Evolutionary conservation across 1,140 invertebrate species (phyloP).

Genomic region (Penaeus vannamei): DNA sequence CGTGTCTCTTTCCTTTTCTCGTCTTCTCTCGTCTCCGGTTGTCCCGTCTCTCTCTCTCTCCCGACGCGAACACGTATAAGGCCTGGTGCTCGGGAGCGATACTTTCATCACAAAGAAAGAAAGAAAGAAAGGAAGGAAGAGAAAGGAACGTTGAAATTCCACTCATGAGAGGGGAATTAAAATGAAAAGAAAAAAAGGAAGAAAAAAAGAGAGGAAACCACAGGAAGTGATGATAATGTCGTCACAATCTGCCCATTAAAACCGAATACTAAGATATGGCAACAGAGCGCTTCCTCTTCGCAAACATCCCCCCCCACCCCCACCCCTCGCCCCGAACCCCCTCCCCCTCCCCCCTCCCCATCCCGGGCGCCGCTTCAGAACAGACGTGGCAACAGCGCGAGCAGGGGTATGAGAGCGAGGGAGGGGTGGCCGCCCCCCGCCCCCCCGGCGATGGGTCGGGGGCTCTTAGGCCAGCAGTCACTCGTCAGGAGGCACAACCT

Average conservation of each 20-base stretch:
- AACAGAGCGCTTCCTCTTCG: constrained; percentile 18
- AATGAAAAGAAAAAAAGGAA: not conserved
- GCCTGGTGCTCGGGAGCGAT: not conserved
- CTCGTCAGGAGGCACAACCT: constrained; percentile 44
- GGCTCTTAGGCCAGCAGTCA: constrained; percentile 47
- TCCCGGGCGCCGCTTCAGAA: constrained; percentile 33
- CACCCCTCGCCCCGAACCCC: too few relatives aligned
- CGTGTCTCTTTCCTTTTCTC: constrained; percentile 9
- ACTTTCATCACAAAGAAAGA: constrained; percentile 8
- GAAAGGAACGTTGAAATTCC: too few relatives aligned
- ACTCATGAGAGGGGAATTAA: not conserved
- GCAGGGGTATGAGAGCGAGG: constrained; percentile 30
- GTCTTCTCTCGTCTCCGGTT: not conserved
- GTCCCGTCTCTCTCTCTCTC: not conserved
- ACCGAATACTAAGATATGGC: constrained; percentile 39
- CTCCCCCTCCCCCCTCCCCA: too few relatives aligned
- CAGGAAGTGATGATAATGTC: not conserved
- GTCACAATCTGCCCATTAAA: not conserved
- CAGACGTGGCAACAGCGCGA: constrained; percentile 42
- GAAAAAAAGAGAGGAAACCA: not conserved
- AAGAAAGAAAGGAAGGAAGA: not conserved
- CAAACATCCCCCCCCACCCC: too few relatives aligned
- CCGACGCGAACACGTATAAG: not conserved
- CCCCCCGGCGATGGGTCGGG: not conserved
- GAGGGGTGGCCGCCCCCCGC: constrained; percentile 10